These are phyloP conservation scores for Disparrhopalites patrizii DNA, from an alignment of 2,888 invertebrate species.

Conservation along the genomic window DNA sequence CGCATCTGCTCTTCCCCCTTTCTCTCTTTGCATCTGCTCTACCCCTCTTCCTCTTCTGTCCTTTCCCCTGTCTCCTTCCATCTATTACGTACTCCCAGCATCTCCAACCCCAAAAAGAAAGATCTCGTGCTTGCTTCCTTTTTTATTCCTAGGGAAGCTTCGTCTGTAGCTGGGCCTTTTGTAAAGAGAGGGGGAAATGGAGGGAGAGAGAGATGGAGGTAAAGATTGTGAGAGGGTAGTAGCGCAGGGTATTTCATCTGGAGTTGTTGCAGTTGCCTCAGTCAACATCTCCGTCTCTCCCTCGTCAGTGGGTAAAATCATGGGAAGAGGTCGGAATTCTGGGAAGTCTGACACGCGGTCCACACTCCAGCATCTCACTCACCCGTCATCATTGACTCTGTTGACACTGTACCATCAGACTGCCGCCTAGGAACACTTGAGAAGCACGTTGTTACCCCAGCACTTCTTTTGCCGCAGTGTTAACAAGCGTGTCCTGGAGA, in stretches of 20 bases:
- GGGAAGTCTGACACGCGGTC: conserved; percentile 27
- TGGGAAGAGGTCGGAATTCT: conserved; percentile 22
- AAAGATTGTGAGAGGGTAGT: not conserved
- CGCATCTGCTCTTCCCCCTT: no score
- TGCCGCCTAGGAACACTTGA: conserved; percentile 46
- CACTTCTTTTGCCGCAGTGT: conserved; percentile 9
- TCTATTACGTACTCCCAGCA: no score
- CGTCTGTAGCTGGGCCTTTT: no score
- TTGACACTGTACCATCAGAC: no score
- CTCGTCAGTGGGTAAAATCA: conserved; percentile 13
- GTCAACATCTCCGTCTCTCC: conserved; percentile 12
- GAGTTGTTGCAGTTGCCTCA: conserved; percentile 21
- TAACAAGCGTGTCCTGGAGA: no score
- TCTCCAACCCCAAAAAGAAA: no score
- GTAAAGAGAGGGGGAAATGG: not conserved
- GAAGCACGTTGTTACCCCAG: conserved; percentile 15
- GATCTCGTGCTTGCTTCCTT: no score
- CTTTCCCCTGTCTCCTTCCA: no score
- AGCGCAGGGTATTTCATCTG: conserved; percentile 6
- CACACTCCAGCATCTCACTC: conserved; percentile 50
- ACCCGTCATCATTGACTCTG: conserved; percentile 52
- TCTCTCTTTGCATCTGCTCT: no score
- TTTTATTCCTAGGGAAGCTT: no score
- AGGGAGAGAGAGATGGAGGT: no score
- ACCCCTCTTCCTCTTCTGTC: no score